Base-by-base conservation (phyloP, 2,888 invertebrate species). In the Lordiphosa andalusiaca region DNA sequence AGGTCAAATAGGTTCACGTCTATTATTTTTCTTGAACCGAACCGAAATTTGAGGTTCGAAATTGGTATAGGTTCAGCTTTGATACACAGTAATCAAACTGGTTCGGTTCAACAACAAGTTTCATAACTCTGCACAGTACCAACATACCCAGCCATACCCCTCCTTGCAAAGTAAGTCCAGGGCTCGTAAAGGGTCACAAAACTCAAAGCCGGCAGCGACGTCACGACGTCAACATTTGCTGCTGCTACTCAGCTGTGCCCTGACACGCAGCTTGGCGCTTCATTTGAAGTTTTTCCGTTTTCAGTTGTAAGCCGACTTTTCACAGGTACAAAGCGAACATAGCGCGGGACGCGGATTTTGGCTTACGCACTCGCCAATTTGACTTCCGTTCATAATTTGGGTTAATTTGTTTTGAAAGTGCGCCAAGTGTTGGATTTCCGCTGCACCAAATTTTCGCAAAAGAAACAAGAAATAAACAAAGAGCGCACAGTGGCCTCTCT, bases 401-500 rank as follows among this genome's bases (percentile, higher is more conserved):
- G 85, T 66, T 78, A 80, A 82, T 78, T 82, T 82, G 59, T 73
- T 72, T 81, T 49, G 83, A 84, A 81, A 84, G 76, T 73, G 66
- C 55, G 44, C 49, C 42, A 48, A 53, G 47, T 59, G 49, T 60
- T 65, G 53, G 59, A 67, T 71, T 77, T 71, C 75, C 78, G 82
- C 57, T 74, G 73, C 65, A 77, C 62, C 65, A 33, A 7, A 53
- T 75, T 61, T 73, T 67, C 61, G 57, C 75, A 56, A 82, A 61
- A 51, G 21, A 46, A 72, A 69, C 60, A 50, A n/a, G n/a, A n/a
- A 38, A 53, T 53, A 39, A 57, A 58, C 47, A 48, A 46, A 42
- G 21, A 46, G 12, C 19, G 48, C 47, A 25, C 23, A 38, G 25
- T 55, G 41, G 51, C 60, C 62, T 46, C 42, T 33, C 36, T n/a